Evolutionary conservation across 1,140 invertebrate species (phyloP).

Genomic region (Eubasilissa regina): DNA sequence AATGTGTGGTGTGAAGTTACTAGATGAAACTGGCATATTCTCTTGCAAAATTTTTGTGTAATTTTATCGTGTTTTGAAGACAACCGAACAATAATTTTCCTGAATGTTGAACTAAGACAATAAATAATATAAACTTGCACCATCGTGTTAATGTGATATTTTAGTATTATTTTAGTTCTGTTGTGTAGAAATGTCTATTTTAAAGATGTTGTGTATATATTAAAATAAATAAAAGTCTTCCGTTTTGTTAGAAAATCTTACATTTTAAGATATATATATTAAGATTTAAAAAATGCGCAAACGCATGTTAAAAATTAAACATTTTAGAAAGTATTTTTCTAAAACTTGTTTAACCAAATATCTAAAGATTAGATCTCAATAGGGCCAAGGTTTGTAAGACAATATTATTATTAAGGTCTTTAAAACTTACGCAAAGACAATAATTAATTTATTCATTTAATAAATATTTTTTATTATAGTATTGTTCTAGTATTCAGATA

Average conservation of each 20-base stretch:
- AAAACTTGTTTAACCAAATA: too few species aligned
- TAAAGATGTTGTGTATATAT: constrained; percentile 35
- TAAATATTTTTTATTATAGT: too few species aligned
- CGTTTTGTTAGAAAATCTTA: constrained; percentile 52
- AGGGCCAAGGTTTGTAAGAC: too few species aligned
- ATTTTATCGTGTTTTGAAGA: not conserved
- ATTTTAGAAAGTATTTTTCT: too few species aligned
- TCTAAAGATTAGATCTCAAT: too few species aligned
- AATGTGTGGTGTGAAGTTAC: too few species aligned
- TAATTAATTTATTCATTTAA: too few species aligned
- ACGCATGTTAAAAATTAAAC: not conserved
- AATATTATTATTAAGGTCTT: too few species aligned
- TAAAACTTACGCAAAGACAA: too few species aligned
- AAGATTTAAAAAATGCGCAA: not conserved
- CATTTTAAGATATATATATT: constrained; percentile 3
- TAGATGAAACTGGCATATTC: too few species aligned
- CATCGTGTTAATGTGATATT: constrained; percentile 53
- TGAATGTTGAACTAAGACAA: constrained; percentile 47
- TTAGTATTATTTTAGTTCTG: constrained; percentile 23
- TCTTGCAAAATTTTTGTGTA: not conserved
- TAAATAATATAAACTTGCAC: constrained; percentile 45
- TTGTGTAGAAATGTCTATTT: constrained; percentile 6
- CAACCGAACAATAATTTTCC: constrained; percentile 6
- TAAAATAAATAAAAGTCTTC: constrained; percentile 53
- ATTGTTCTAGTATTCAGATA: too few species aligned